phyloP scores from a whole-genome alignment of 2,113 vertebrate genomes.

The Tupaia tana region DNA sequence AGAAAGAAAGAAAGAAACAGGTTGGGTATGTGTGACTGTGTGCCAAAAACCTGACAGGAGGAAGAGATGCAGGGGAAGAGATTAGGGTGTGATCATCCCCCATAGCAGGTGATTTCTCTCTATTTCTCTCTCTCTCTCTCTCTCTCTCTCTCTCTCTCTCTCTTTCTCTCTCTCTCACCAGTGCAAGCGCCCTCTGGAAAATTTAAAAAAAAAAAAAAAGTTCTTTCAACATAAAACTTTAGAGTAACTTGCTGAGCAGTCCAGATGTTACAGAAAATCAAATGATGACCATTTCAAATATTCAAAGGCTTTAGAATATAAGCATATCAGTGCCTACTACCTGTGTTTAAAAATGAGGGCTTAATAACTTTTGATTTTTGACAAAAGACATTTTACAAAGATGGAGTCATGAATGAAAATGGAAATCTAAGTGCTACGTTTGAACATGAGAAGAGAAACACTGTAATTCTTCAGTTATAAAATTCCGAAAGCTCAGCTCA shows the following conservation, averaged over 20 bases:
- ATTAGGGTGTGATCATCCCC: too few species aligned
- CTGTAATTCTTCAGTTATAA: constrained; percentile 35
- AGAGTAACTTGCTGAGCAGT: neutral
- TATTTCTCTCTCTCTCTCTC: too few species aligned
- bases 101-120: too few species aligned
- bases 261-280: constrained; percentile 9
- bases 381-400: constrained; percentile 64
- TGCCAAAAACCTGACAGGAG: too few species aligned
- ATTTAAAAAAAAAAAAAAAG: neutral
- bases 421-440: constrained; percentile 29
- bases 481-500: constrained; percentile 37
- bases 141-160: too few species aligned
- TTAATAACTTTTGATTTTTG: constrained; percentile 70
- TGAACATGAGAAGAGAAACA: constrained; percentile 29
- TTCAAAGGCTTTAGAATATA: neutral
- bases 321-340: neutral
- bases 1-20: too few species aligned
- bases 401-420: constrained; percentile 67
- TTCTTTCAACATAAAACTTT: constrained; percentile 44
- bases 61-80: too few species aligned
- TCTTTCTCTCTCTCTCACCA: too few species aligned
- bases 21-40: too few species aligned
- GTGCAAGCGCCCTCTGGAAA: too few species aligned
- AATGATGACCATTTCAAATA: constrained; percentile 44
- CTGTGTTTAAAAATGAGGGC: constrained; percentile 58